Evolutionary conservation across 2,113 vertebrate genomes (phyloP).

Genomic region (Nannobrachium achirus): DNA sequence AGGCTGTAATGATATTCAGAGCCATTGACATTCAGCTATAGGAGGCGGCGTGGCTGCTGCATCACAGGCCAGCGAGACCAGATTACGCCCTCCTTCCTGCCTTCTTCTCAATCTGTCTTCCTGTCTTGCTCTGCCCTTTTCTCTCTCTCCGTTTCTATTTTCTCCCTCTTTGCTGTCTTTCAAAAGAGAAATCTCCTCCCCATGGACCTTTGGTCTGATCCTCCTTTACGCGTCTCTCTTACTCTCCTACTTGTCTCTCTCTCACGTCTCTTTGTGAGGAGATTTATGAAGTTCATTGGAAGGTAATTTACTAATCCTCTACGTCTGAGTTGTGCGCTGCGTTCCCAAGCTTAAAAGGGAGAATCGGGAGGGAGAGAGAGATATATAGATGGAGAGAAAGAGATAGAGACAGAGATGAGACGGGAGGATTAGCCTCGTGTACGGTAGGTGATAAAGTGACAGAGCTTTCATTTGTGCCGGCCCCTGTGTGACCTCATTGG

Average conservation of each 20-base stretch:
- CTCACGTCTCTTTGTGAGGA: slow-evolving; percentile 19
- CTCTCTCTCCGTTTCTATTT: slow-evolving; percentile 19
- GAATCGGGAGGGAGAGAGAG: not conserved
- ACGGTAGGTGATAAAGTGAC: slow-evolving; percentile 32
- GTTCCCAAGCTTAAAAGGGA: not conserved
- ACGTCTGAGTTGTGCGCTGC: slow-evolving; percentile 16
- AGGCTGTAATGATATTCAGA: slow-evolving; percentile 63
- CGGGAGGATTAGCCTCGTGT: slow-evolving; percentile 41
- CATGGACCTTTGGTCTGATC: slow-evolving; percentile 9
- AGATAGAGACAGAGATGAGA: slow-evolving; percentile 27
- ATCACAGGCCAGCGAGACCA: slow-evolving; percentile 33
- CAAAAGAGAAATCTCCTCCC: not conserved
- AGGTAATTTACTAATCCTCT: slow-evolving; percentile 47
- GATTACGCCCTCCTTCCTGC: slow-evolving; percentile 28
- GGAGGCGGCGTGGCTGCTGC: slow-evolving; percentile 29
- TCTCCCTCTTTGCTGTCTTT: not conserved
- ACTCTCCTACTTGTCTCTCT: not conserved
- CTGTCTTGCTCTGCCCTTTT: slow-evolving; percentile 1
- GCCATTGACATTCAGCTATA: slow-evolving; percentile 63
- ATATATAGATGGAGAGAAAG: slow-evolving; percentile 6
- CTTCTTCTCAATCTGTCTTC: slow-evolving; percentile 2
- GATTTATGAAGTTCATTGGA: slow-evolving; percentile 44
- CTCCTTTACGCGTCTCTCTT: slow-evolving; percentile 18
- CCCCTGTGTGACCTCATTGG: slow-evolving; percentile 1
- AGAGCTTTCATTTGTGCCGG: slow-evolving; percentile 19